phyloP scores from a whole-genome alignment of 2,888 invertebrate genomes.

The Heliconius hortense region DNA sequence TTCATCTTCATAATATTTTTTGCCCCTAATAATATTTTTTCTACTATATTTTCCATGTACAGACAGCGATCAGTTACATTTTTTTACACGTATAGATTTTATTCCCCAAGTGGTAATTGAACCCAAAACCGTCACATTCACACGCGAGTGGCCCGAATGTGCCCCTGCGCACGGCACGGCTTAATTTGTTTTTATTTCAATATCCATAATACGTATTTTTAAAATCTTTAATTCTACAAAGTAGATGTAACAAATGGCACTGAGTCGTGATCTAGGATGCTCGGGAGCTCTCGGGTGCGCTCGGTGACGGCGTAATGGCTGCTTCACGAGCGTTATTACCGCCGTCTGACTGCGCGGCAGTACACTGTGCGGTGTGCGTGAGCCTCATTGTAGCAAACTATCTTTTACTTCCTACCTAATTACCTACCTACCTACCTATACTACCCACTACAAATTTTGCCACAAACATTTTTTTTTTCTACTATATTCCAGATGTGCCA shows the following conservation, averaged over 20 bases:
- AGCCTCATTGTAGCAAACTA: constrained; percentile 35
- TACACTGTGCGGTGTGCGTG: constrained; percentile 23
- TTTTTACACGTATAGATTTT: too few species aligned
- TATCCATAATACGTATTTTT: neutral
- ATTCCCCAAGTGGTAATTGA: too few species aligned
- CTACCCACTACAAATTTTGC: constrained; percentile 15
- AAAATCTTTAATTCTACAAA: neutral
- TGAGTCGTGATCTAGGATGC: constrained; percentile 45
- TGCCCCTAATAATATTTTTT: too few species aligned
- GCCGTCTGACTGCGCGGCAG: constrained; percentile 46
- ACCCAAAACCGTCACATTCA: too few species aligned
- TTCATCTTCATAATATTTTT: too few species aligned
- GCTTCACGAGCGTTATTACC: constrained; percentile 63
- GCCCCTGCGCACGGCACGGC: too few species aligned
- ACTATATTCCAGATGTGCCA: neutral
- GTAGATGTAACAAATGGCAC: constrained; percentile 25
- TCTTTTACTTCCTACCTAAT: constrained; percentile 34
- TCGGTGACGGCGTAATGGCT: constrained; percentile 63
- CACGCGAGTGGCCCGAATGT: too few species aligned
- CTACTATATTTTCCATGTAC: too few species aligned
- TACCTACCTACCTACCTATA: constrained; percentile 25
- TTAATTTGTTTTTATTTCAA: neutral
- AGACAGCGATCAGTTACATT: too few species aligned
- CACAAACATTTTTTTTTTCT: neutral
- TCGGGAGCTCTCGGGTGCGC: constrained; percentile 59